These are phyloP conservation scores for Enhydra lutris DNA, from an alignment of 2,113 vertebrate species.

Conservation along the genomic window DNA sequence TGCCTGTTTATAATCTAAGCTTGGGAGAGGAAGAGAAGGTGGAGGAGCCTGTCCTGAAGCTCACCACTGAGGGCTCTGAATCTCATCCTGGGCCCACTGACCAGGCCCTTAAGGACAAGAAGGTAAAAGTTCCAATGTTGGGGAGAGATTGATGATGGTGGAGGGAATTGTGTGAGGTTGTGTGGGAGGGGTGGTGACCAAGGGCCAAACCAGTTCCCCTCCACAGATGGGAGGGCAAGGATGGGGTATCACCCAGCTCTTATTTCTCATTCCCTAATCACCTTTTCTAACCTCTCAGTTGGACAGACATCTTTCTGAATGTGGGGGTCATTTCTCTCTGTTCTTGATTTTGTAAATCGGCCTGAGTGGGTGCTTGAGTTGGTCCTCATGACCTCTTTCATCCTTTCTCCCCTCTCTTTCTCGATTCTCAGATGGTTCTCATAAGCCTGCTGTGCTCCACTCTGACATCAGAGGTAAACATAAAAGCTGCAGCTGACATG, in stretches of 20 bases:
- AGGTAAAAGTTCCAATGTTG: constrained; percentile 51
- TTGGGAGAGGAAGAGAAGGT: constrained; percentile 39
- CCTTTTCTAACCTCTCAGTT: neutral
- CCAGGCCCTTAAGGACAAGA: constrained; percentile 49
- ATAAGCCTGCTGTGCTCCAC: constrained; percentile 86
- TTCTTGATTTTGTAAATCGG: neutral
- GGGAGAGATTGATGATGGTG: neutral
- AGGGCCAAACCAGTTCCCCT: neutral
- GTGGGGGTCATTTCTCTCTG: neutral
- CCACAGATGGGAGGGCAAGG: neutral
- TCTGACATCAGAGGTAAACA: constrained; percentile 78
- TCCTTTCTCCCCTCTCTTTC: neutral
- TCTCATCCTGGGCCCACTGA: neutral
- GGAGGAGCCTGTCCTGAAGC: neutral
- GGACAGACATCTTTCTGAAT: neutral
- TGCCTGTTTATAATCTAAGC: constrained; percentile 71
- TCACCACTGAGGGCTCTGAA: neutral
- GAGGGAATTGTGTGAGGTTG: neutral
- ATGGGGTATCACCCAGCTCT: neutral
- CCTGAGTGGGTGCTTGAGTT: neutral
- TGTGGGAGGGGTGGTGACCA: neutral
- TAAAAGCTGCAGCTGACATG: constrained; percentile 46
- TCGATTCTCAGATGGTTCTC: constrained; percentile 82
- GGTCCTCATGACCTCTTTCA: neutral
- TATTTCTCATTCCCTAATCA: neutral